Evolutionary conservation across 2,113 vertebrate genomes (phyloP).

Genomic region (Carassius carassius): DNA sequence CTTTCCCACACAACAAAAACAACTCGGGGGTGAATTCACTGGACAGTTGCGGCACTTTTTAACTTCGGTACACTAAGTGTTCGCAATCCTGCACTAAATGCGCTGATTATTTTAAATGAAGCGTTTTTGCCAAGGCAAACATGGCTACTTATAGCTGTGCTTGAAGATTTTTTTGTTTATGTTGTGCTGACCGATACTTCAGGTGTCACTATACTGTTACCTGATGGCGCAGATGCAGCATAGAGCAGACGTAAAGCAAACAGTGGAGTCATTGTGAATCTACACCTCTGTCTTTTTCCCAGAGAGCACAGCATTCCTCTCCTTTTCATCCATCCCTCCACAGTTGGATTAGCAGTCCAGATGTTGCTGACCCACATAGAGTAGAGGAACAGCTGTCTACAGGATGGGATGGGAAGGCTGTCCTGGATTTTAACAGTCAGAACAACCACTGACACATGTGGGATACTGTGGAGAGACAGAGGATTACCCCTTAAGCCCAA

Average conservation of each 20-base stretch:
- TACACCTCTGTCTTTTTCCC: not conserved
- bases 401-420: constrained; percentile 34
- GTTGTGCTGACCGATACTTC: not conserved
- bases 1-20: constrained; percentile 12
- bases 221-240: not conserved
- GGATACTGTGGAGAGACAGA: constrained; percentile 25
- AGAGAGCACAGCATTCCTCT: not conserved
- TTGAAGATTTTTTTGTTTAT: not conserved
- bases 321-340: constrained; percentile 13
- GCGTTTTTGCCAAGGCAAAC: not conserved
- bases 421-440: constrained; percentile 47
- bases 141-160: not conserved
- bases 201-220: not conserved
- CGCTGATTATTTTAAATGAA: constrained; percentile 8
- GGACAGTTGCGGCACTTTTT: constrained; percentile 1
- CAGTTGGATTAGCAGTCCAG: constrained; percentile 49
- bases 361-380: constrained; percentile 52
- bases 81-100: not conserved
- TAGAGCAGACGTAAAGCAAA: not conserved
- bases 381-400: constrained; percentile 50
- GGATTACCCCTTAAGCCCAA: constrained; percentile 36
- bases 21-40: not conserved
- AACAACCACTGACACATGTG: constrained; percentile 32
- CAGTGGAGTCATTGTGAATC: not conserved
- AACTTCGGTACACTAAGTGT: too few species aligned